phyloP scores from a whole-genome alignment of 2,797 vertebrate species.

The Aphelocoma californica region DNA sequence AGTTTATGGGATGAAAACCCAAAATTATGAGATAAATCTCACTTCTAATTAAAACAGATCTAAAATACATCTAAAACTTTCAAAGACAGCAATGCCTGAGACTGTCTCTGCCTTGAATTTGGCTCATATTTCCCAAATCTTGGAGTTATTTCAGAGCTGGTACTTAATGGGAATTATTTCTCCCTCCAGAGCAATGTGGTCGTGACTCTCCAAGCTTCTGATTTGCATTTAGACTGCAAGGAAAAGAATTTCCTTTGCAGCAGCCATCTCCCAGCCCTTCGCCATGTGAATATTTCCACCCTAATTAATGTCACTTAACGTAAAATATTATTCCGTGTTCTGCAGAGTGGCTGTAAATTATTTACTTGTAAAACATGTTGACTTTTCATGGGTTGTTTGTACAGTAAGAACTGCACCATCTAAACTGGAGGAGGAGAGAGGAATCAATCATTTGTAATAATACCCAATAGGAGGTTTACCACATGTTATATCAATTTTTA shows the following conservation, averaged over 20 bases:
- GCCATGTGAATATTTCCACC: slow-evolving; percentile 65
- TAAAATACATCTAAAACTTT: not conserved
- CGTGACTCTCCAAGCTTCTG: slow-evolving; percentile 32
- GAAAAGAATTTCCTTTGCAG: not conserved
- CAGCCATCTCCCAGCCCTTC: slow-evolving; percentile 36
- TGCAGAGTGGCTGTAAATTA: slow-evolving; percentile 66
- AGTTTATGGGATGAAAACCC: not conserved
- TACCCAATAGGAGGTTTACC: slow-evolving; percentile 72
- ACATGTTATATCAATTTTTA: slow-evolving; percentile 72
- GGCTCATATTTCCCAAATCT: not conserved
- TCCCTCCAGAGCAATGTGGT: slow-evolving; percentile 38
- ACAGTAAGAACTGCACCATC: slow-evolving; percentile 59
- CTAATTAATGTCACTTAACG: slow-evolving; percentile 73
- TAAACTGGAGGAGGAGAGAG: slow-evolving; percentile 52
- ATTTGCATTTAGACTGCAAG: slow-evolving; percentile 66
- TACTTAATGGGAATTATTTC: slow-evolving; percentile 52
- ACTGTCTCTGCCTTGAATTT: not conserved
- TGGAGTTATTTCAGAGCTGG: not conserved
- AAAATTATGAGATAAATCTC: not conserved
- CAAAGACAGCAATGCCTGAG: not conserved
- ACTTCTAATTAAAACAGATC: not conserved
- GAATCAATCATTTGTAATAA: slow-evolving; percentile 72
- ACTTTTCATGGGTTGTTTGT: slow-evolving; percentile 72
- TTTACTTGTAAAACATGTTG: slow-evolving; percentile 73
- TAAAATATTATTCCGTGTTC: slow-evolving; percentile 61